phyloP scores from a whole-genome alignment of 1,140 invertebrate species.

The Neotoxoptera formosana region DNA sequence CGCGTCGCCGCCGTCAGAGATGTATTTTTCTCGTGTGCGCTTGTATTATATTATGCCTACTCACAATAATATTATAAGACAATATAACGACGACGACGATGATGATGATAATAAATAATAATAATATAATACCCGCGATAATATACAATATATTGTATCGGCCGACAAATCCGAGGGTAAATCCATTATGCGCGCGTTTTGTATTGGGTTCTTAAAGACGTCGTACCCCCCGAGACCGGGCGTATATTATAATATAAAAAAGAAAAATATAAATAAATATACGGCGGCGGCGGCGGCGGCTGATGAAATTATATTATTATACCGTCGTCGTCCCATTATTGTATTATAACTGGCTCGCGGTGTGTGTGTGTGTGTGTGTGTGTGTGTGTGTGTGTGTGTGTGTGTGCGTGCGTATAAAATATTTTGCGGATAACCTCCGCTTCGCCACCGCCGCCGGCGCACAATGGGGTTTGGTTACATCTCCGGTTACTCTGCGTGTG shows the following conservation, averaged over 20 bases:
- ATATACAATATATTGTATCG: slow-evolving; percentile 38
- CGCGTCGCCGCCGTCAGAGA: background rate
- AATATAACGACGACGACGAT: background rate
- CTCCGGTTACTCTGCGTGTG: slow-evolving; percentile 47
- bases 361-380: too few relatives aligned
- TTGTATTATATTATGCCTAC: background rate
- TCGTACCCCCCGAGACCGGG: background rate
- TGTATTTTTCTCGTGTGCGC: slow-evolving; percentile 25
- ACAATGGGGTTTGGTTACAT: slow-evolving; percentile 56
- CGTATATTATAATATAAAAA: background rate
- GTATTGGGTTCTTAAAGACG: slow-evolving; percentile 4
- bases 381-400: too few relatives aligned
- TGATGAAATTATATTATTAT: slow-evolving; percentile 40
- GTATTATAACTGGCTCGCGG: slow-evolving; percentile 13
- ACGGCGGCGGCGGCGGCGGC: background rate
- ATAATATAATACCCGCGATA: background rate
- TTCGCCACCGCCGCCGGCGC: too few relatives aligned
- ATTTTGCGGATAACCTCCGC: slow-evolving; percentile 53
- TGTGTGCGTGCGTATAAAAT: slow-evolving; percentile 52
- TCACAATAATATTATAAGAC: slow-evolving; percentile 13
- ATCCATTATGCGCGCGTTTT: slow-evolving; percentile 36
- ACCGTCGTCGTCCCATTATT: slow-evolving; percentile 25
- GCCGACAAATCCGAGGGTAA: slow-evolving; percentile 19
- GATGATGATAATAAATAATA: background rate
- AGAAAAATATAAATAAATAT: slow-evolving; percentile 21